A percentile compares a stretch with the other conserved stretches of the same genome.
These are phyloP conservation scores for Drosophila sturtevanti DNA, from an alignment of 1,140 invertebrate genomes.

Conservation along the genomic window DNA sequence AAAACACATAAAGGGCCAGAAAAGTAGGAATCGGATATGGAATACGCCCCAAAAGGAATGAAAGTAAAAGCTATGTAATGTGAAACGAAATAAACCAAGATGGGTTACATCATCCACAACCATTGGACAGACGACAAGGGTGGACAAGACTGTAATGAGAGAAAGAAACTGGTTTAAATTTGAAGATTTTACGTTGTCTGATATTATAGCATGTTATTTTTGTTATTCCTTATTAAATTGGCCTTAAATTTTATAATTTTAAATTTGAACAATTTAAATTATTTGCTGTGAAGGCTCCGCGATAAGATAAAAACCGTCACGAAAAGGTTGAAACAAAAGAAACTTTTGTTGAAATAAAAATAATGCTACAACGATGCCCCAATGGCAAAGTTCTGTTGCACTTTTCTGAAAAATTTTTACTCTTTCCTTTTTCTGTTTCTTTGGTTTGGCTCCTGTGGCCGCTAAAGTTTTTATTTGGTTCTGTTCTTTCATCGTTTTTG, in stretches of 20 bases:
- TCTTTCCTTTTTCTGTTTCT: not conserved
- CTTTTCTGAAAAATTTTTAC: constrained; percentile 65
- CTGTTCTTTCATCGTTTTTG: constrained; percentile 24
- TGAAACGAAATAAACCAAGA: constrained; percentile 28
- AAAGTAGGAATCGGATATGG: constrained; percentile 22
- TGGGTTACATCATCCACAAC: constrained; percentile 53
- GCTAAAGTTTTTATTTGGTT: constrained; percentile 12
- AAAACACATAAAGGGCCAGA: constrained; percentile 4
- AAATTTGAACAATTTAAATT: not conserved
- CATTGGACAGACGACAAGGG: not conserved
- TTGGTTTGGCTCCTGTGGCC: constrained; percentile 8
- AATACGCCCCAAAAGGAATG: constrained; percentile 24
- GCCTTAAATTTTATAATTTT: not conserved
- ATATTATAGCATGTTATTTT: not conserved
- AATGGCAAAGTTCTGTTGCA: constrained; percentile 64
- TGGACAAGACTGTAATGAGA: not conserved
- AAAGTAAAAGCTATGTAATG: constrained; percentile 18
- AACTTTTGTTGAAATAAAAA: constrained; percentile 36
- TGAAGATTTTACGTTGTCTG: not conserved
- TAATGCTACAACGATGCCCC: constrained; percentile 31
- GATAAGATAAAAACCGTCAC: constrained; percentile 11
- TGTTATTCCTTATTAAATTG: not conserved
- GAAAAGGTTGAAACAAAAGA: constrained; percentile 23
- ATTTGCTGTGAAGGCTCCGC: not conserved
- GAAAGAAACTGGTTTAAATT: not conserved